Conservation (phyloP, 2,797 vertebrate species). For the Ctenosaura bakeri region DNA sequence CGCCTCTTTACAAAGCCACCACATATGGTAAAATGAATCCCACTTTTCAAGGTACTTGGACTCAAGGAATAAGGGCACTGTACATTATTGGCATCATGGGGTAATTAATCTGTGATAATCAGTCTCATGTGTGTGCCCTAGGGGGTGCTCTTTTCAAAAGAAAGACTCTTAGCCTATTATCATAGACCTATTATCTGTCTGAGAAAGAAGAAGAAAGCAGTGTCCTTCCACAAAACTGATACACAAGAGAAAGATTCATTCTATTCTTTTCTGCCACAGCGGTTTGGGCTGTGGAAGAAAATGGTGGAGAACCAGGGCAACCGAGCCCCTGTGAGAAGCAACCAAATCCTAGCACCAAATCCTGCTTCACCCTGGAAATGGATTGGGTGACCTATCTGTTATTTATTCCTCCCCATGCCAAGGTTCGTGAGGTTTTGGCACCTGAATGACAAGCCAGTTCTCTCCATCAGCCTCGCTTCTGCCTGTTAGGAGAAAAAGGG, state of each 20-base stretch:
- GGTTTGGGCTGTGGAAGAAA: neutral
- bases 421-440: neutral
- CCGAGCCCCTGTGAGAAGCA: neutral
- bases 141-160: slow-evolving; percentile 16
- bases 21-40: too few species aligned
- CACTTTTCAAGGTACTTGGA: too few species aligned
- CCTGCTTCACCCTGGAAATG: neutral
- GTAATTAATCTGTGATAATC: slow-evolving; percentile 13
- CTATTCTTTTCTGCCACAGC: neutral
- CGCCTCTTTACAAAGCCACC: too few species aligned
- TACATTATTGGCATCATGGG: neutral
- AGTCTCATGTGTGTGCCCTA: neutral
- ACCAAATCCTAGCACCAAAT: neutral
- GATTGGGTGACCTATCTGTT: neutral
- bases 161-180: neutral
- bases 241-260: neutral
- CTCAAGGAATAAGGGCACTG: neutral
- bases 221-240: too few species aligned
- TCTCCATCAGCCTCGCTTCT: neutral
- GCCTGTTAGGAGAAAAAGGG: neutral
- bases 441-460: neutral
- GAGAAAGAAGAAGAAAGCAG: neutral
- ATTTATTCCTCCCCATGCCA: neutral
- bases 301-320: neutral
- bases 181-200: neutral